phyloP scores from a whole-genome alignment of 2,888 invertebrate species.

The Zygogramma bicolorata region DNA sequence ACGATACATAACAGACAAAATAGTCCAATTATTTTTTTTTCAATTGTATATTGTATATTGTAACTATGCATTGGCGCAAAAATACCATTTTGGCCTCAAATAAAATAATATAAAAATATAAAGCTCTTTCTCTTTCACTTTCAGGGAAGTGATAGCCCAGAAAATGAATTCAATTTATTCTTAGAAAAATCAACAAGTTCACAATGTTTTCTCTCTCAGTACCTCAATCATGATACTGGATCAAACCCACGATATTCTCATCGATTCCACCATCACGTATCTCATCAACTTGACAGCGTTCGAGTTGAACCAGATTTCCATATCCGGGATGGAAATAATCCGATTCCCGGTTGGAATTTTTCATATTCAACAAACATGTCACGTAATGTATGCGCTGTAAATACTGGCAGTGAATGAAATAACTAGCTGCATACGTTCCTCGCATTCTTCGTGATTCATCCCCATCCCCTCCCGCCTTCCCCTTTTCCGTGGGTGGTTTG shows the following conservation, averaged over 20 bases:
- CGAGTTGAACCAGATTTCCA: background rate
- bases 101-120: no score
- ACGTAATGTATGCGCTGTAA: conserved; percentile 7
- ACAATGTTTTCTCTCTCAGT: no score
- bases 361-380: conserved; percentile 8
- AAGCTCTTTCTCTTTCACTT: no score
- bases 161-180: no score
- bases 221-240: no score
- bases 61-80: no score
- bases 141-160: no score
- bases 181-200: no score
- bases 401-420: background rate
- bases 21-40: no score
- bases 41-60: no score
- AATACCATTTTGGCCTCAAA: no score
- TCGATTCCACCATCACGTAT: background rate
- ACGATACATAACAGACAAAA: no score
- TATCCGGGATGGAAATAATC: background rate
- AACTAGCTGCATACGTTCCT: conserved; percentile 1
- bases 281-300: background rate
- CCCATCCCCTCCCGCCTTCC: background rate
- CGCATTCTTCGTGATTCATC: conserved; percentile 5
- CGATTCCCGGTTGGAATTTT: background rate
- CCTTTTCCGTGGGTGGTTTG: background rate
- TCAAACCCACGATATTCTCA: background rate